These are phyloP conservation scores for Eumacrocentrus americanus DNA, from an alignment of 2,888 invertebrate species.

Conservation along the genomic window DNA sequence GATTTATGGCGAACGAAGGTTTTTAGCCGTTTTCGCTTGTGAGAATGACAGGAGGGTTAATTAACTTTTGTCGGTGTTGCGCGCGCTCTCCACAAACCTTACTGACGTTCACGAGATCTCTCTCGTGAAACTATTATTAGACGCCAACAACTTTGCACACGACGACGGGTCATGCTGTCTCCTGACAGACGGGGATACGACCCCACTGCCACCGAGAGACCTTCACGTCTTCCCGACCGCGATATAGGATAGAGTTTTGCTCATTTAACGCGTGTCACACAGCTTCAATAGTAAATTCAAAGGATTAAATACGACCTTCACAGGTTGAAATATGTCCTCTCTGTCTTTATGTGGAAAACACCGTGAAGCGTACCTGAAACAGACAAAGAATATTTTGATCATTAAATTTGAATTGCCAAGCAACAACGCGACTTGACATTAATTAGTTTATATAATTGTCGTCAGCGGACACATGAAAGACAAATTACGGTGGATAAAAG, in stretches of 20 bases:
- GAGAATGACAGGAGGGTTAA: constrained; percentile 56
- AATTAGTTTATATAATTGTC: neutral
- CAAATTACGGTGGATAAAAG: neutral
- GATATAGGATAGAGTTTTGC: neutral
- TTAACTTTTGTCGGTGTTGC: constrained; percentile 56
- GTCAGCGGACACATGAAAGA: neutral
- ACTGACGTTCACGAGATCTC: constrained; percentile 18
- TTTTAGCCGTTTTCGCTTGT: constrained; percentile 48
- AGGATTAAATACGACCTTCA: constrained; percentile 11
- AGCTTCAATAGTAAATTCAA: neutral
- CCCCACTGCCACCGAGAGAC: constrained; percentile 11
- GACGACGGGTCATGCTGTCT: neutral
- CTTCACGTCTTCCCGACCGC: constrained; percentile 15
- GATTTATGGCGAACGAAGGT: constrained; percentile 50
- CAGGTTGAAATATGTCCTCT: neutral
- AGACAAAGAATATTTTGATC: constrained; percentile 34
- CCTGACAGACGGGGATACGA: neutral
- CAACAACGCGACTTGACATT: neutral
- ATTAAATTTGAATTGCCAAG: neutral
- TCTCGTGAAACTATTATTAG: constrained; percentile 19
- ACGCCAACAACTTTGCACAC: constrained; percentile 7
- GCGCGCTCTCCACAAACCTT: constrained; percentile 29
- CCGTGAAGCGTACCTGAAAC: constrained; percentile 49
- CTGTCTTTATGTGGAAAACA: neutral
- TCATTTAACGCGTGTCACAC: neutral